Base-by-base conservation (phyloP, 2,888 invertebrate genomes). In the Caenorhabditis imperialis region DNA sequence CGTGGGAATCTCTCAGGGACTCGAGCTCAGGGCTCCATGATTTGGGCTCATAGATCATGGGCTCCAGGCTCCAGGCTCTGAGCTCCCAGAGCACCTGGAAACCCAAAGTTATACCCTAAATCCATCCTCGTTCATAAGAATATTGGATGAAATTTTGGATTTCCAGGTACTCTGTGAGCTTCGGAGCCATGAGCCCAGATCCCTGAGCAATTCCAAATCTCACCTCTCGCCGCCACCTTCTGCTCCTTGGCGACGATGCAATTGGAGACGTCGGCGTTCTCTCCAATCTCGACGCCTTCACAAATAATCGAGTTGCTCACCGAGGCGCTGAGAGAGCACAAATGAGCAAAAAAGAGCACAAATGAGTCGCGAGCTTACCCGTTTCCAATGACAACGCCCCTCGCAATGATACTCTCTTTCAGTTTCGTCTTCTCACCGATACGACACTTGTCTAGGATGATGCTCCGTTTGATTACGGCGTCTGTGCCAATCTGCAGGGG, bases 171-270 rank as follows among this genome's bases (percentile, higher is more conserved):
- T n/a, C n/a, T n/a, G n/a, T n/a, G n/a, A n/a, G n/a, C n/a, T n/a
- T n/a, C n/a, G n/a, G n/a, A n/a, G n/a, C n/a, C n/a, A n/a, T n/a
- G n/a, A n/a, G n/a, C n/a, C n/a, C n/a, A n/a, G n/a, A n/a, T n/a
- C n/a, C n/a, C n/a, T n/a, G n/a, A n/a, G n/a, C n/a, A n/a, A n/a
- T n/a, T n/a, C n/a, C 5, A 27, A 40, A 55, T 44, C 60, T 12
- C 44, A 81, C 83, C 55, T 84, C 87, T 87, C 18, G 87, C 79
- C 23, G 79, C 63, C 12, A 89, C 81, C 57, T 75, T 86, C 75
- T 89, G 89, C 27, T 85, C 86, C 25, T 82, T 84, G 1, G 71
- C 57, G 1, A 85, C 71, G 18, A 85, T 81, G 50, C 82, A 82
- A 47, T 85, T 81, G n/a, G 58, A 77, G 10, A 85, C 60, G 25